Base-by-base conservation (phyloP, 2,797 vertebrate genomes). In the Eurystomus glaucurus region DNA sequence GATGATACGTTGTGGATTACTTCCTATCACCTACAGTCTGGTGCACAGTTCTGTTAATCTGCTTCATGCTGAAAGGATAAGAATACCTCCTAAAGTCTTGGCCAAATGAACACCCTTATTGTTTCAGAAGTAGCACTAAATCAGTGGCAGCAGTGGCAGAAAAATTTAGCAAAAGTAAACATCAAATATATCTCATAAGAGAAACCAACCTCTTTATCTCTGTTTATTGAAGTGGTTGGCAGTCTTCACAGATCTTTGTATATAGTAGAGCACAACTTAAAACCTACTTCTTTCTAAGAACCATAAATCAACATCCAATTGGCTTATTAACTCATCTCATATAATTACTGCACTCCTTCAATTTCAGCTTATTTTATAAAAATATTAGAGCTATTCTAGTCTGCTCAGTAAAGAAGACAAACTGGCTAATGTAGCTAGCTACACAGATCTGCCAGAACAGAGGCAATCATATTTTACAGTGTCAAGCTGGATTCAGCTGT, bases 341-440 rank as follows among this genome's bases (percentile, higher is more conserved):
- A 17, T 50, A 72, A 68, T 78, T 68, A 86, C 37, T 35, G 29
- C 3, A 33, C 4, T 72, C 4, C 14, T 72, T 85, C 19, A 65
- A 35, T 72, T 95, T 85, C 50, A 79, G 8, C 8, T 45, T 57
- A 61, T 82, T 79, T 88, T 76, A 65, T 62, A 46, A 76, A 91
- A 91, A 58, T 57, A 60, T 66, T 66, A 29, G 7, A 14, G 4
- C 3, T 81, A 14, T 70, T 90, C 37, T 58, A 85, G 64, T 45
- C 54, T 61, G 9, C 37, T 39, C 11, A 65, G 15, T 72, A 71
- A 82, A 77, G 55, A 20, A 85, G 66, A 72, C 3, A 35, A 86
- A 35, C 18, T 61, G 25, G 5, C 12, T 57, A 50, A 10, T 4
- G 13, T 54, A 33, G 9, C 10, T 74, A 46, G 4, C 14, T 74